These are phyloP conservation scores for Stratiomys singularior DNA, from an alignment of 2,888 invertebrate species.

Conservation along the genomic window DNA sequence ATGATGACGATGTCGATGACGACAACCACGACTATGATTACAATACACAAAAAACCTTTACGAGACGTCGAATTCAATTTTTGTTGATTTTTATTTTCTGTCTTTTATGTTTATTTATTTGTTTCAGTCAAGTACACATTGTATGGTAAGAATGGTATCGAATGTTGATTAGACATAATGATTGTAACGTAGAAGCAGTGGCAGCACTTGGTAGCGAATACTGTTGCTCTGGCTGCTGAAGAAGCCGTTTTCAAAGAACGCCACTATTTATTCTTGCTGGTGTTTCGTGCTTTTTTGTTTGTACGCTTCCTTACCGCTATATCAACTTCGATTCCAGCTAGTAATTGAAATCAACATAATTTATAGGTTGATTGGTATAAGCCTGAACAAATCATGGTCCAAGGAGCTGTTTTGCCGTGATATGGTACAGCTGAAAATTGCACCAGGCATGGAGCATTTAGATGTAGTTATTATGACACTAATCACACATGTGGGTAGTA, in stretches of 20 bases:
- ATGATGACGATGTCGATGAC: slow-evolving; percentile 12
- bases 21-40: background rate
- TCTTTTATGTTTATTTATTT: background rate
- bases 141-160: slow-evolving; percentile 30
- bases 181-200: slow-evolving; percentile 26
- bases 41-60: slow-evolving; percentile 3
- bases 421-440: background rate
- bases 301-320: background rate
- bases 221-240: background rate
- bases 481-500: too few species aligned
- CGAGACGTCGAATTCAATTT: slow-evolving; percentile 23
- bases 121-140: slow-evolving; percentile 6
- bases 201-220: background rate
- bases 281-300: background rate
- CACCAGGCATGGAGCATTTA: background rate
- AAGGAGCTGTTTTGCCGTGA: background rate
- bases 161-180: slow-evolving; percentile 40
- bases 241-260: slow-evolving; percentile 16
- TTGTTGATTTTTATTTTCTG: background rate
- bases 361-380: slow-evolving; percentile 19
- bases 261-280: background rate
- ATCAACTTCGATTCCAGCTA: background rate
- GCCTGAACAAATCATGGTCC: background rate
- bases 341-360: slow-evolving; percentile 38
- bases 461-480: too few species aligned